Evolutionary conservation across 2,113 vertebrate genomes (phyloP).

Genomic region (Erythrocebus patas): DNA sequence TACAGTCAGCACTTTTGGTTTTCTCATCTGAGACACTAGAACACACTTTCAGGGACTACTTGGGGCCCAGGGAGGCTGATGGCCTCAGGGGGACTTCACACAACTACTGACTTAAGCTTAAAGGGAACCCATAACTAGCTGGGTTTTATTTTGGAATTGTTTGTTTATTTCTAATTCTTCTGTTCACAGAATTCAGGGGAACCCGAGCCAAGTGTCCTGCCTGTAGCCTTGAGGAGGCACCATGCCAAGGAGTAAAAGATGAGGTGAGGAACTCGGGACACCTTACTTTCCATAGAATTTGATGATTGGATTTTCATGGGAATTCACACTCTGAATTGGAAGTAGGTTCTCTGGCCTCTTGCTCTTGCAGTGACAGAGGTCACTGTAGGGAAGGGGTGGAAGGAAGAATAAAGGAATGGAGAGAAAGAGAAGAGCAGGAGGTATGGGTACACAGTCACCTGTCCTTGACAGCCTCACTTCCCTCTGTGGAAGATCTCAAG

Average conservation of each 20-base stretch:
- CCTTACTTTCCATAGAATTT: not conserved
- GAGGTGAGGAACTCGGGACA: not conserved
- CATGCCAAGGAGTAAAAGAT: not conserved
- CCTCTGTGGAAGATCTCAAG: not conserved
- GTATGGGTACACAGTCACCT: rapidly evolving
- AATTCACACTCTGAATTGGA: not conserved
- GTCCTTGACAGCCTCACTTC: not conserved
- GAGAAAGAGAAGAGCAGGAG: not conserved
- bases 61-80: not conserved
- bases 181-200: not conserved
- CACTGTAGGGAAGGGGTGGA: not conserved
- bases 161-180: not conserved
- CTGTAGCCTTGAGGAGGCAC: rapidly evolving
- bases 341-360: not conserved
- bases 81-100: not conserved
- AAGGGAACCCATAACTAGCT: not conserved
- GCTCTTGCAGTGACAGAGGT: not conserved
- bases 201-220: not conserved
- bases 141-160: not conserved
- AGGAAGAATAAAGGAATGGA: not conserved
- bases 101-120: not conserved
- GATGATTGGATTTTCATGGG: not conserved
- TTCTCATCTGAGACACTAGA: not conserved
- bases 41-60: not conserved
- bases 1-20: not conserved